Conservation (phyloP, 2,797 vertebrate species). For the Morus bassanus region DNA sequence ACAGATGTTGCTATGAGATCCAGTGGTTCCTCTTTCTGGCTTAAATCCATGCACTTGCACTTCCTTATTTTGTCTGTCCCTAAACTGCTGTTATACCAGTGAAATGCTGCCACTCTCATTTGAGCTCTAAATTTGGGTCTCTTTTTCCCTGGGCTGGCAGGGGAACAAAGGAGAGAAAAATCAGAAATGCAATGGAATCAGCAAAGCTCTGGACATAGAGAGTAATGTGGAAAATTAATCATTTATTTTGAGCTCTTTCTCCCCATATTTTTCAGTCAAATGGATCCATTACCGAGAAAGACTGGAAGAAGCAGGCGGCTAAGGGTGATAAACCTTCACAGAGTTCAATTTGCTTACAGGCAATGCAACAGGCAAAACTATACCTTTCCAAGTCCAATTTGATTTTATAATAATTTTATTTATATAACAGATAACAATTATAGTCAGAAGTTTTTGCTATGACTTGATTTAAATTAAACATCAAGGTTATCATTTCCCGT, state of each 20-base stretch:
- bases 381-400: slow-evolving; percentile 12
- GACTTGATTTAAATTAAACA: slow-evolving; percentile 66
- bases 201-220: background rate
- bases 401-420: slow-evolving; percentile 53
- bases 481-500: slow-evolving; percentile 57
- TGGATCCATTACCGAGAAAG: background rate
- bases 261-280: background rate
- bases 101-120: background rate
- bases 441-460: slow-evolving; percentile 27
- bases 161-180: background rate
- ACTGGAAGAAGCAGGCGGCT: background rate
- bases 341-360: background rate
- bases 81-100: background rate
- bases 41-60: background rate
- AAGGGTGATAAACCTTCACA: background rate
- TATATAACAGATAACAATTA: slow-evolving; percentile 49
- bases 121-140: background rate
- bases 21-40: background rate
- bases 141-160: background rate
- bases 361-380: background rate
- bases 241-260: background rate
- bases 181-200: background rate
- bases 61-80: background rate
- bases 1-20: background rate
- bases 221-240: background rate